Percentiles rank a stretch among this genome's conserved stretches.
phyloP scores from a whole-genome alignment of 2,888 invertebrate species.

The Ephialtes manifestator region DNA sequence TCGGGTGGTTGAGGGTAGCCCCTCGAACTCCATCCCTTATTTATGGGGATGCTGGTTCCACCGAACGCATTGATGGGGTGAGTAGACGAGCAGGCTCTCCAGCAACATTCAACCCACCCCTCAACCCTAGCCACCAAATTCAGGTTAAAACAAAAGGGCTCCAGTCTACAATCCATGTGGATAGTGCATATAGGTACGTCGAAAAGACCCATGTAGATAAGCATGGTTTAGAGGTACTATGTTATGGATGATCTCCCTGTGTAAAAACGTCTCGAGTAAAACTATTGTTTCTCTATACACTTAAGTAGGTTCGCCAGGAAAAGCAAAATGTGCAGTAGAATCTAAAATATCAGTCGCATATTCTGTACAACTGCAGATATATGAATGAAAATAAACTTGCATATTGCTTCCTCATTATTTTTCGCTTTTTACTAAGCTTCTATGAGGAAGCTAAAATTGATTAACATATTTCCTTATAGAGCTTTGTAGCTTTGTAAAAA shows the following conservation, averaged over 20 bases:
- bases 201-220: slow-evolving; percentile 61
- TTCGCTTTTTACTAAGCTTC: no score
- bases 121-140: slow-evolving; percentile 44
- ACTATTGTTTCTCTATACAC: slow-evolving; percentile 29
- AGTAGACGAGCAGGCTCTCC: slow-evolving; percentile 56
- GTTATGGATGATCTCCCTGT: slow-evolving; percentile 43
- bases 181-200: slow-evolving; percentile 28
- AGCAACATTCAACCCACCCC: slow-evolving; percentile 55
- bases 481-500: no score
- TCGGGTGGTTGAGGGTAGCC: slow-evolving; percentile 69
- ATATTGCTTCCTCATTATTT: no score
- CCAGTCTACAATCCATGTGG: slow-evolving; percentile 34
- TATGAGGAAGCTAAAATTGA: no score
- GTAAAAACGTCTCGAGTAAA: slow-evolving; percentile 19
- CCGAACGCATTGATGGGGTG: slow-evolving; percentile 72
- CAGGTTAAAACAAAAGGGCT: slow-evolving; percentile 57
- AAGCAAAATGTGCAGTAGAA: no score
- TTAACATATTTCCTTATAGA: no score
- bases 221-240: slow-evolving; percentile 60
- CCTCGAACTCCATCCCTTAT: slow-evolving; percentile 78
- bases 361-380: no score
- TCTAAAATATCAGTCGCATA: no score
- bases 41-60: slow-evolving; percentile 77
- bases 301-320: background rate
- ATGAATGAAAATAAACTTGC: no score